Percentiles rank a stretch among this genome's conserved stretches.
Evolutionary conservation across 2,797 vertebrate species (phyloP).

Genomic region (Pogoniulus pusillus): DNA sequence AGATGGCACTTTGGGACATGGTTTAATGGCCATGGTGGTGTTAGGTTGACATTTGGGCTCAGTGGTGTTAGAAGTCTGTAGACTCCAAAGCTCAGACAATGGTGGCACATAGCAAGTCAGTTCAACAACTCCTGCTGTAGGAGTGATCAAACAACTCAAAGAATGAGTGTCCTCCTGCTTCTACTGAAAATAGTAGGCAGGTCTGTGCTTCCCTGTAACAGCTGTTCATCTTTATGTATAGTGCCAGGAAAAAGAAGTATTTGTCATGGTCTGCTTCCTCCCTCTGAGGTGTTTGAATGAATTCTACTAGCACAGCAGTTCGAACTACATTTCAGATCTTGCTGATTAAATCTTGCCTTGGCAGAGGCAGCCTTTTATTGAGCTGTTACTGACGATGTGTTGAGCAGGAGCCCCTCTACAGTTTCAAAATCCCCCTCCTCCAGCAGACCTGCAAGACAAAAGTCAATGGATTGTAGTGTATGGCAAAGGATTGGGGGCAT

Average conservation of each 20-base stretch:
- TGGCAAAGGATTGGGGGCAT: background rate
- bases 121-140: background rate
- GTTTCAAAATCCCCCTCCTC: background rate
- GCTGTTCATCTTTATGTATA: conserved; percentile 33
- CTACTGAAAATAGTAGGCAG: conserved; percentile 57
- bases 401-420: background rate
- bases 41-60: too few species aligned
- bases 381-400: background rate
- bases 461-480: background rate
- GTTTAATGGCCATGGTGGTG: too few species aligned
- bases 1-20: too few species aligned
- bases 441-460: background rate
- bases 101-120: background rate
- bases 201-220: conserved; percentile 46
- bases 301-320: conserved; percentile 46
- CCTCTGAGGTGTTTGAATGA: conserved; percentile 22
- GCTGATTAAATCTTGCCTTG: conserved; percentile 37
- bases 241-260: conserved; percentile 58
- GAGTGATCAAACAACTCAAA: conserved; percentile 1
- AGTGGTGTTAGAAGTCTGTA: background rate
- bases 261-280: conserved; percentile 41
- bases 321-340: background rate
- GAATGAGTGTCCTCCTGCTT: conserved; percentile 27
- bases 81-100: background rate
- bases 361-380: background rate